Evolutionary conservation across 2,797 vertebrate species (phyloP), one percentile per base, ranked within the genome.

Genomic region (Pteronotus mesoamericanus): DNA sequence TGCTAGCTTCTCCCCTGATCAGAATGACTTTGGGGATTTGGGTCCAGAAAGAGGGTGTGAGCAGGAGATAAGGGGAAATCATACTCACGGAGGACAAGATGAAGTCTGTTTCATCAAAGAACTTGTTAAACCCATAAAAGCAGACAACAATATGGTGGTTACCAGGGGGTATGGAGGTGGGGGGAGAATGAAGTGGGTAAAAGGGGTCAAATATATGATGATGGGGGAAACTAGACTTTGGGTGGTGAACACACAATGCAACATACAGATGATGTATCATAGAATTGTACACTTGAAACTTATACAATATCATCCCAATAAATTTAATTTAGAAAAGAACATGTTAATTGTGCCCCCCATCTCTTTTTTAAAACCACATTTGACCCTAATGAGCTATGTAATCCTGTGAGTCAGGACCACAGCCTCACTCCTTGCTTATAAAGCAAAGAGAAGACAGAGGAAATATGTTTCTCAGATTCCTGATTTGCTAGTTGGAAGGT

Each of bases 401-500:
- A 15, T 15, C 9, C 59, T 37, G 57, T 34, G 53, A 74, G 48
- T 39, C 39, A 86, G 42, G 34, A n/a, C 55, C 51, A 37, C 26
- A 32, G 26, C 42, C 42, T 32, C 51, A 32, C 26, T 75, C 12
- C 9, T 89, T 44, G 74, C 69, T 92, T 69, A 83, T 72, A 19
- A 91, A 55, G 61, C 24, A 53, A 15, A 87, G 29, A 57, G 42
- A 51, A 95, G 68, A 24, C 66, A 86, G 83, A 59, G n/a, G 53
- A 80, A 68, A 53, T 69, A 15, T 18, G 39, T 46, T 61, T 83
- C 83, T 69, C 69, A 86, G 89, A 87, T 71, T 29, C 55, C 51
- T 53, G 51, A 46, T 53, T 94, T 90, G 91, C 68, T 64, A 61
- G 0, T 3, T 88, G 57, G 24, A 92, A 91, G 78, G n/a, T 53